phyloP scores from a whole-genome alignment of 2,797 vertebrate genomes.

The Urophycis tenuis region DNA sequence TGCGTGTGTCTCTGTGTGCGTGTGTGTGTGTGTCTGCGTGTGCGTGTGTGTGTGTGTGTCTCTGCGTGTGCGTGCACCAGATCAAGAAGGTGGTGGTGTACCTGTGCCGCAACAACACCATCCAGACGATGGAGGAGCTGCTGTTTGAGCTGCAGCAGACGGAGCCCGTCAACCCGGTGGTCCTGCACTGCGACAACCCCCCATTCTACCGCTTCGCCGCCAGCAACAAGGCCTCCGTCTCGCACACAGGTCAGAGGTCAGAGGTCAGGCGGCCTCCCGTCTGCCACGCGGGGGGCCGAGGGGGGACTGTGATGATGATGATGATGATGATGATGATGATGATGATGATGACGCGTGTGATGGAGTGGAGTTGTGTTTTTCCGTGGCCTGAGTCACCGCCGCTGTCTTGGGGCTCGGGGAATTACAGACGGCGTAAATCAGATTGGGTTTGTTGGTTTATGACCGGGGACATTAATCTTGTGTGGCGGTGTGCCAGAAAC shows the following conservation, averaged over 20 bases:
- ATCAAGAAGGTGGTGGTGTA: constrained; percentile 98
- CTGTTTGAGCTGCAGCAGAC: constrained; percentile 98
- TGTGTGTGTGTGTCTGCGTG: constrained; percentile 9
- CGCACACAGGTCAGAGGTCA: constrained; percentile 87
- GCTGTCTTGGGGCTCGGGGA: neutral
- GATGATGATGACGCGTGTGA: too few relatives aligned
- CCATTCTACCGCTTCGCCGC: constrained; percentile 95
- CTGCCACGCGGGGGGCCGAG: neutral
- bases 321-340: too few relatives aligned
- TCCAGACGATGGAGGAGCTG: constrained; percentile 98
- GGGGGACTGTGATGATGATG: neutral
- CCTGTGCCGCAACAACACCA: constrained; percentile 96
- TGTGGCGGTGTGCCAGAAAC: neutral
- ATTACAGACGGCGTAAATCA: neutral
- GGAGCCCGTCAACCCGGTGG: constrained; percentile 94
- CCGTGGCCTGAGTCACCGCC: neutral
- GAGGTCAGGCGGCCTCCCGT: constrained; percentile 11
- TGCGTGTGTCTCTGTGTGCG: constrained; percentile 3
- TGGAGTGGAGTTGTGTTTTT: neutral
- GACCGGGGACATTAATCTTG: neutral
- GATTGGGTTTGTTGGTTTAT: neutral
- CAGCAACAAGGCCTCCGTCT: constrained; percentile 90
- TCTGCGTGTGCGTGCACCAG: constrained; percentile 58
- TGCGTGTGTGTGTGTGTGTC: neutral
- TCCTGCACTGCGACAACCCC: constrained; percentile 94